A percentile compares a stretch with the other conserved stretches of the same genome.
Conservation (phyloP, 1,140 invertebrate genomes). For the Zaprionus kolodkinae region DNA sequence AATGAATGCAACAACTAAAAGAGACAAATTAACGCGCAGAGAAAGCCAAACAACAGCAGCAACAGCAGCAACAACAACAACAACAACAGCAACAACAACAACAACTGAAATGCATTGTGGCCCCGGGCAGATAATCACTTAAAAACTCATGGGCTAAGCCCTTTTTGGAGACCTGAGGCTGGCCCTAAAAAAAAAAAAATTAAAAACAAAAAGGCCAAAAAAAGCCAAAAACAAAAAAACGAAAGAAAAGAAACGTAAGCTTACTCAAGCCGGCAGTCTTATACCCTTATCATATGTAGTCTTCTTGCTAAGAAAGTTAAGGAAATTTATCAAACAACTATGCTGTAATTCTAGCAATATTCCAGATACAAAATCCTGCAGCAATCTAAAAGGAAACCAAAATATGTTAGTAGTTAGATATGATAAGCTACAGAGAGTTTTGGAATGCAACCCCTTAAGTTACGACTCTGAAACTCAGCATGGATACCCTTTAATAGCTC, state of each 20-base stretch:
- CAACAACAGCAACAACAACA: slow-evolving; percentile 8
- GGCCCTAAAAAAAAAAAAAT: slow-evolving; percentile 21
- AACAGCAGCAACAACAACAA: slow-evolving; percentile 26
- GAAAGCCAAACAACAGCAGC: slow-evolving; percentile 62
- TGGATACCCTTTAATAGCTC: too few species aligned
- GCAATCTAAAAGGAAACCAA: too few species aligned
- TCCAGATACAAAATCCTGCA: too few species aligned
- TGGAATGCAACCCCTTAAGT: too few species aligned
- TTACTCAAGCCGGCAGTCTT: background rate
- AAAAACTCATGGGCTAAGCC: slow-evolving; percentile 70
- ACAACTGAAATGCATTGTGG: slow-evolving; percentile 42
- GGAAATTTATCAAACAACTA: too few species aligned
- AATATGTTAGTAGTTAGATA: too few species aligned
- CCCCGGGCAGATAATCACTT: slow-evolving; percentile 76
- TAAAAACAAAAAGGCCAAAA: background rate
- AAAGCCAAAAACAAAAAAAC: slow-evolving; percentile 8
- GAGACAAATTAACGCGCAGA: slow-evolving; percentile 81
- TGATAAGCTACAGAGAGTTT: too few species aligned
- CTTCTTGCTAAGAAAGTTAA: too few species aligned
- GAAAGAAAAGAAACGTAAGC: background rate
- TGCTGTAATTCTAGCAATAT: too few species aligned
- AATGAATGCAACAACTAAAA: slow-evolving; percentile 79
- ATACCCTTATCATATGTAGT: background rate
- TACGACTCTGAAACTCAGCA: too few species aligned
- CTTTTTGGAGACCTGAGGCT: slow-evolving; percentile 63